Evolutionary conservation across 1,140 invertebrate genomes (phyloP), one percentile per base, ranked within the genome.

Genomic region (Hestina assimilis): DNA sequence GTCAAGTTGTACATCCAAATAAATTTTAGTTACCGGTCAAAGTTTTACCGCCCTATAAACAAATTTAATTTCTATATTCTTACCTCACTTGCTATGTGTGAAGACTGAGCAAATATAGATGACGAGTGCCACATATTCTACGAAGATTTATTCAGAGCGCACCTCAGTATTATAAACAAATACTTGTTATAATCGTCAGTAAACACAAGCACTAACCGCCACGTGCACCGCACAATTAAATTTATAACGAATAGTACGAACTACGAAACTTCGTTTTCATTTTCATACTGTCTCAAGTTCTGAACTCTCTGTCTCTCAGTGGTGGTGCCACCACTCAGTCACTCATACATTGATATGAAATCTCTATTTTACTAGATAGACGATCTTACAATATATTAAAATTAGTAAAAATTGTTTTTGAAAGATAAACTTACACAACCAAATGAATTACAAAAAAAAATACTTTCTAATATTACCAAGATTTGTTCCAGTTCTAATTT

Each of bases 171-270:
- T 11, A 17, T 28, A 52, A 52, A 52, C 48, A 52, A 41, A 41
- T 35, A 40, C 19, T 24, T 17, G 15, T 11, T 40, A 52, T 40
- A 52, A 24, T 33, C 41, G 5, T n/a, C 11, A 33, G 7, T 8
- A n/a, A 31, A 24, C 50, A 42, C 38, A 21, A 53, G 14, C 24
- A 29, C 38, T 17, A 23, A 23, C 23, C 51, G 51, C 51, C 51
- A 53, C 51, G 53, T 46, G 53, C 53, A 26, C 15, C 20, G 43
- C 45, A 43, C 33, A 54, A 54, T 43, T 42, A 20, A 42, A 29
- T 12, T 20, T 21, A 15, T 5, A 15, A 14, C 1, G 31, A 14
- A 15, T 12, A 24, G 23, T 3, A 7, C 7, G 7, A 4, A 4
- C 23, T 24, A 24, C 23, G 7, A 24, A 7, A 4, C 3, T 24